phyloP scores from a whole-genome alignment of 2,113 vertebrate species.

The Gymnocephalus cernua region DNA sequence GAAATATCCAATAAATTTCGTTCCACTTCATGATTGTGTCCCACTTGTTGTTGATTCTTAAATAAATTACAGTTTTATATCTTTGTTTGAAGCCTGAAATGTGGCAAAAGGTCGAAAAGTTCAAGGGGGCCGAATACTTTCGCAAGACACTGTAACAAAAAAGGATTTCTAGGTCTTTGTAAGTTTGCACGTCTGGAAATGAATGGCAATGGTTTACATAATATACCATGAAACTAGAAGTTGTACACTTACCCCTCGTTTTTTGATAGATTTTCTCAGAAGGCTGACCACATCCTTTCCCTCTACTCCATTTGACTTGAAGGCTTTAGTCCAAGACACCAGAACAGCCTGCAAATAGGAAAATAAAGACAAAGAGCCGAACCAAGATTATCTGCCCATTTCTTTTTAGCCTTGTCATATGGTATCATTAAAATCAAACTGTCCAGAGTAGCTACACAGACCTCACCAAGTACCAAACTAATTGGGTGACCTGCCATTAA shows the following conservation, averaged over 20 bases:
- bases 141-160: no score
- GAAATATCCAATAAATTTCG: no score
- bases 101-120: no score
- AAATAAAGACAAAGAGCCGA: not conserved
- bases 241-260: conserved; percentile 87
- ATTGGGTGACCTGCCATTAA: no score
- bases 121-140: no score
- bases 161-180: not conserved
- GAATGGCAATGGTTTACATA: not conserved
- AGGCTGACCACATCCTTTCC: conserved; percentile 92
- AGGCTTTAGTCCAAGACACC: conserved; percentile 94
- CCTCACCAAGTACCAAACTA: not conserved
- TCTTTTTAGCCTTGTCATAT: not conserved
- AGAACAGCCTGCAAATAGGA: conserved; percentile 87
- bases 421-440: not conserved
- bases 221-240: not conserved
- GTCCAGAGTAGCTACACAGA: not conserved
- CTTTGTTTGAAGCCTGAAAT: no score
- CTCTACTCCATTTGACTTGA: conserved; percentile 93
- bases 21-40: no score
- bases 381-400: not conserved
- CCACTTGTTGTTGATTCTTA: no score
- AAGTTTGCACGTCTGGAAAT: not conserved
- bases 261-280: conserved; percentile 91
- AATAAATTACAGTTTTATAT: no score